Evolutionary conservation across 2,797 vertebrate genomes (phyloP), one percentile per base, ranked within the genome.

Genomic region (Pitangus sulphuratus): DNA sequence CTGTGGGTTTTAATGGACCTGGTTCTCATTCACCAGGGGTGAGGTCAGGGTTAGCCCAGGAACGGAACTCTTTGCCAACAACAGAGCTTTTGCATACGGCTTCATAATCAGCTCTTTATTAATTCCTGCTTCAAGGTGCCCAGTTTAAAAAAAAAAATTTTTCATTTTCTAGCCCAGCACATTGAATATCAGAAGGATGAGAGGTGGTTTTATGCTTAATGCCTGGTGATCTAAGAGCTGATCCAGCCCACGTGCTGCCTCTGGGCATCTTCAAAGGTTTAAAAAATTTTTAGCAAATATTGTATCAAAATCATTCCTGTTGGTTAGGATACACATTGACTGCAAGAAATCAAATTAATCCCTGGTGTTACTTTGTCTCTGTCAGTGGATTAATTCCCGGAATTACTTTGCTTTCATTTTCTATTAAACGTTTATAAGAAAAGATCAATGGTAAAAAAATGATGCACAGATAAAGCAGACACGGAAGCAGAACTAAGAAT

Each of bases 401-500:
- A 89, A 83, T 75, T 58, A 54, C 65, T 93, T 66, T 84, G 66
- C 66, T 94, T 91, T 93, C 85, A 64, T 93, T 93, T 95, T 94
- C 75, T 93, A 31, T 70, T 54, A 85, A 82, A 89, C 0, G 0
- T 62, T 65, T 45, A 54, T 64, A 26, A 72, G 74, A 89, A 61
- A 94, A 87, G 21, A 90, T 83, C 60, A 89, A 53, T 76, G 48
- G 54, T 37, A 35, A 12, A 69, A 78, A 74, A 83, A 54, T 16
- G 8, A 71, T 79, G 39, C 6, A 40, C 69, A 51, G 39, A 93
- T 61, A 78, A 87, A 80, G 31, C n/a, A 84, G 75, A 85, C n/a
- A 64, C 11, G 58, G 56, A 70, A 85, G 60, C 10, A 86, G 51
- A 89, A 75, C 93, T 95, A 97, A 96, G 76, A 95, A 95, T 94